Percentiles rank a stretch among this genome's conserved stretches.
Conservation (phyloP, 1,140 invertebrate species). For the Microvelia longipes region DNA sequence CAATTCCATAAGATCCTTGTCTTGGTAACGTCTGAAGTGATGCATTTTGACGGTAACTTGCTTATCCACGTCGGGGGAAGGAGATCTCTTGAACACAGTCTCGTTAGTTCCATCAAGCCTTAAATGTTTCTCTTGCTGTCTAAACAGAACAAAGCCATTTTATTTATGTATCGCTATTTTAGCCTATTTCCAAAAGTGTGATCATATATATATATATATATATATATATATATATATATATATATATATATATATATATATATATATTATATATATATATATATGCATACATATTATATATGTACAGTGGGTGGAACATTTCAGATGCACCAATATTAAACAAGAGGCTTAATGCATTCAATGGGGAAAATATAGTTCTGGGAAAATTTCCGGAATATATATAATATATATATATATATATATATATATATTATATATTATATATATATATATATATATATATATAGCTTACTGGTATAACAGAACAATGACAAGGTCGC, state of each 20-base stretch:
- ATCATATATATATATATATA: background rate
- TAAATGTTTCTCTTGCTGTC: constrained; percentile 52
- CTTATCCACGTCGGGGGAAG: constrained; percentile 10
- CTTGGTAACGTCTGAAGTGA: constrained; percentile 3
- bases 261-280: too few relatives aligned
- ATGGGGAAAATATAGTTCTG: too few relatives aligned
- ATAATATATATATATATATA: too few relatives aligned
- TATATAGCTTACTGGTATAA: too few relatives aligned
- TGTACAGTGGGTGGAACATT: too few relatives aligned
- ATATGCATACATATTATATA: too few relatives aligned
- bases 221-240: background rate
- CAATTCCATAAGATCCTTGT: constrained; percentile 30
- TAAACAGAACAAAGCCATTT: constrained; percentile 22
- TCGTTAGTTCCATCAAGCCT: constrained; percentile 32
- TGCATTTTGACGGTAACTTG: constrained; percentile 15
- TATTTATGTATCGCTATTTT: background rate
- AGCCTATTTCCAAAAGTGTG: constrained; percentile 2
- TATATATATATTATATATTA: too few relatives aligned
- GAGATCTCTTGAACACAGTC: constrained; percentile 3
- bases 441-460: too few relatives aligned
- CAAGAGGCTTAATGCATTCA: too few relatives aligned
- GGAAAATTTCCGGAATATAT: too few relatives aligned
- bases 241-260: background rate
- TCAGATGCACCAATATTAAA: too few relatives aligned
- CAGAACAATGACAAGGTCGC: too few relatives aligned